Evolutionary conservation across 2,888 invertebrate species (phyloP), one percentile per base, ranked within the genome.

Genomic region (Dynastes maya): DNA sequence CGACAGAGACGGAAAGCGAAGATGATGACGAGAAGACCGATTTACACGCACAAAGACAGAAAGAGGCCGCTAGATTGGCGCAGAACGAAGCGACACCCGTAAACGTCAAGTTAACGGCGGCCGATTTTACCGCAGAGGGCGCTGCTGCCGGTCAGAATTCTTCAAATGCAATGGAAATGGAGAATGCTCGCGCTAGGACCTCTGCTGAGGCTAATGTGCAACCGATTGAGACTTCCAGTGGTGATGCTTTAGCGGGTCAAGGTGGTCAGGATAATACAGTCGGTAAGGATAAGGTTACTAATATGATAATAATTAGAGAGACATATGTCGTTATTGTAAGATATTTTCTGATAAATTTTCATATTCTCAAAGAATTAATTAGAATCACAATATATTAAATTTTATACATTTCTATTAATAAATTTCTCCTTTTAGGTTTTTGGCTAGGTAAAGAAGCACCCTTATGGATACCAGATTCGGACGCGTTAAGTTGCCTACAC

Each of bases 381-480:
- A 22, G 22, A 22, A 22, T 0, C 22, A 22, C 22, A 22, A 22
- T 22, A 22, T 22, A 22, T 22, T 22, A 22, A 22, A 1, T 68
- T 22, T 67, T 16, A 45, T 45, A 16, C 8, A 11, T 29, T 27
- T 2, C 45, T 16, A 70, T 55, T 2, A 32, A 55, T 58, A 29
- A 65, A 76, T 71, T 51, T 22, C 13, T 63, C 40, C 76, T 80
- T 81, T 61, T 63, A 84, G 84, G 80, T 64, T 78, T 76, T 53
- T 87, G 88, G 88, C 80, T 96, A 76, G 96, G 96, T 0, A 93
- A 93, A 85, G 91, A 94, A 77, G 94, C 95, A 13, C 97, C 97
- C 0, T 92, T 94, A 84, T 97, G 97, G 97, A 93, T 97, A 74
- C 96, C 96, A 0, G 97, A 97, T 87, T 91, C 92, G 2, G 95